These are phyloP conservation scores for Caenorhabditis wallacei DNA, from an alignment of 2,888 invertebrate genomes.

Conservation along the genomic window DNA sequence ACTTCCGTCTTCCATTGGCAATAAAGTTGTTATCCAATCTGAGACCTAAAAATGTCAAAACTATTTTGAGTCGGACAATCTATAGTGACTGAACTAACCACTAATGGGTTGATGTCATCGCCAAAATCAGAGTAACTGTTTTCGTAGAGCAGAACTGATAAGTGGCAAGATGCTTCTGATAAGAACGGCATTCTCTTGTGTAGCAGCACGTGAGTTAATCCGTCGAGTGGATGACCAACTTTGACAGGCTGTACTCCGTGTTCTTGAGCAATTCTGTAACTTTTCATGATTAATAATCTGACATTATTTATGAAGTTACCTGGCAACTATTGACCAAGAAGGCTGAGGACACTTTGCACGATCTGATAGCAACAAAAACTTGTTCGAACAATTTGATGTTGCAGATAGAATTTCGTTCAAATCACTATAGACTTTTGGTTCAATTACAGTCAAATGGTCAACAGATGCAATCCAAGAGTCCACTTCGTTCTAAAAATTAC, in stretches of 20 bases:
- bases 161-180: conserved; percentile 42
- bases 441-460: conserved; percentile 50
- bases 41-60: conserved; percentile 40
- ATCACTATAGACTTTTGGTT: conserved; percentile 46
- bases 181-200: conserved; percentile 58
- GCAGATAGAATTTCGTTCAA: conserved; percentile 55
- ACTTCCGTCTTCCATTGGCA: conserved; percentile 51
- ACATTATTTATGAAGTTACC: no score
- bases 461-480: conserved; percentile 59
- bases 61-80: conserved; percentile 10
- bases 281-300: neutral
- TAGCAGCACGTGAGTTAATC: conserved; percentile 40
- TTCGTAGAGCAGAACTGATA: conserved; percentile 62
- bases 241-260: conserved; percentile 49
- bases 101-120: conserved; percentile 55
- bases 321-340: conserved; percentile 65
- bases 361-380: conserved; percentile 61
- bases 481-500: conserved; percentile 55
- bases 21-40: conserved; percentile 54
- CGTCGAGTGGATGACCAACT: conserved; percentile 55
- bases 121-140: conserved; percentile 64
- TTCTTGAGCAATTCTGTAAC: conserved; percentile 51
- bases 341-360: conserved; percentile 59
- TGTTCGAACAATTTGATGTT: conserved; percentile 63
- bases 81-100: conserved; percentile 40